These are phyloP conservation scores for Oligia latruncula DNA, from an alignment of 2,888 invertebrate species.

Conservation along the genomic window DNA sequence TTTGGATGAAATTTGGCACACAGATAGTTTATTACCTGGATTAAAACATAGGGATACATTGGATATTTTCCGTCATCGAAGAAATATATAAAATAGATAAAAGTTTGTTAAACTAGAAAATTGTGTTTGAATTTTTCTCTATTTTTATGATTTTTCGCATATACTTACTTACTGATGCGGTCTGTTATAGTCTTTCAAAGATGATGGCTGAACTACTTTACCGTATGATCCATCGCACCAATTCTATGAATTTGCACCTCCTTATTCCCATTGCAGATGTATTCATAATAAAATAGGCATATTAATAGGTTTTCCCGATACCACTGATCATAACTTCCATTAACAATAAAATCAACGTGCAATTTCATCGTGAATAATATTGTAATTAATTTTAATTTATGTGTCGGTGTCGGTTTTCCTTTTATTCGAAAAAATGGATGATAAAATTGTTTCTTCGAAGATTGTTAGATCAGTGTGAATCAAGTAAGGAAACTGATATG, in stretches of 20 bases:
- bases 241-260: constrained; percentile 22
- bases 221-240: background rate
- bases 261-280: background rate
- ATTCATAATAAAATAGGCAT: constrained; percentile 28
- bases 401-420: constrained; percentile 59
- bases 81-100: too few relatives aligned
- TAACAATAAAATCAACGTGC: constrained; percentile 8
- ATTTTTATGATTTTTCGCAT: too few relatives aligned
- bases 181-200: background rate
- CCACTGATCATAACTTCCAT: constrained; percentile 21
- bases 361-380: constrained; percentile 39
- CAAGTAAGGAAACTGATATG: constrained; percentile 39
- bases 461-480: constrained; percentile 34
- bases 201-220: background rate
- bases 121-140: too few relatives aligned
- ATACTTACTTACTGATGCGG: background rate
- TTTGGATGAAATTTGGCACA: too few relatives aligned
- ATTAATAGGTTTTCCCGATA: constrained; percentile 47
- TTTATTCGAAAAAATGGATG: constrained; percentile 48
- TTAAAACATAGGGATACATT: too few relatives aligned
- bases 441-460: constrained; percentile 51
- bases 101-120: too few relatives aligned
- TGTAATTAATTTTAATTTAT: constrained; percentile 48
- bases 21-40: too few relatives aligned
- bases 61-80: too few relatives aligned